Evolutionary conservation across 2,113 vertebrate species (phyloP), one percentile per base, ranked within the genome.

Genomic region (Budorcas taxicolor): DNA sequence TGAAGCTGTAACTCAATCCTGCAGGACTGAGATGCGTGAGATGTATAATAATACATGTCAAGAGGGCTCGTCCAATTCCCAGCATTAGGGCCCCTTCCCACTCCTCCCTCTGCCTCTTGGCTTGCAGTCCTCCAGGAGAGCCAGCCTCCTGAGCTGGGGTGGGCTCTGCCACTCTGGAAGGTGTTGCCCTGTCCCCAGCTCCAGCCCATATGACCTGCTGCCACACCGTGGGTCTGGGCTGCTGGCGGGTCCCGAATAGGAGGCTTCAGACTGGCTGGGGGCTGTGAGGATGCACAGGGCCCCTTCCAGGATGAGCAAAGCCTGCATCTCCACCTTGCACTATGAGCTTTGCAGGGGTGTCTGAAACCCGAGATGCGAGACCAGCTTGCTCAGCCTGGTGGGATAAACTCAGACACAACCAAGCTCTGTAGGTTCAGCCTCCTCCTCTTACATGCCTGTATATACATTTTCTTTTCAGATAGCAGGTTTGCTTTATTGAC

Each of bases 11-110:
- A 23, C 17, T 14, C 58, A 23, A 6, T n/a, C 2, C 25, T 21
- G 21, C n/a, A 15, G 47, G 3, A 6, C 31, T 55, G 36, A 5
- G 11, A 11, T 17, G 33, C 1, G 6, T 2, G 0, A 10, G 58
- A 47, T 3, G 3, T 16, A 25, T 25, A 55, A 15, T 36, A 36
- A 83, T 9, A 8, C 3, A 7, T 40, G 52, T 27, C 33, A 19
- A 7, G 7, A 4, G 12, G 62, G 3, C 6, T 3, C 0, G 17
- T 4, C 17, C 6, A 0, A 1, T 21, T 13, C 1, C 33, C 5
- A 0, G 16, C 15, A 11, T 17, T 0, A 10, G n/a, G 36, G 3
- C 31, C 64, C 0, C 33, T 19, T 58, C 29, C n/a, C 12, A 21
- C 40, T 19, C 17, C 31, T 74, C 47, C 29, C 11, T 6, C 33